Base-by-base conservation (phyloP, 2,797 vertebrate species). In the Betta splendens region DNA sequence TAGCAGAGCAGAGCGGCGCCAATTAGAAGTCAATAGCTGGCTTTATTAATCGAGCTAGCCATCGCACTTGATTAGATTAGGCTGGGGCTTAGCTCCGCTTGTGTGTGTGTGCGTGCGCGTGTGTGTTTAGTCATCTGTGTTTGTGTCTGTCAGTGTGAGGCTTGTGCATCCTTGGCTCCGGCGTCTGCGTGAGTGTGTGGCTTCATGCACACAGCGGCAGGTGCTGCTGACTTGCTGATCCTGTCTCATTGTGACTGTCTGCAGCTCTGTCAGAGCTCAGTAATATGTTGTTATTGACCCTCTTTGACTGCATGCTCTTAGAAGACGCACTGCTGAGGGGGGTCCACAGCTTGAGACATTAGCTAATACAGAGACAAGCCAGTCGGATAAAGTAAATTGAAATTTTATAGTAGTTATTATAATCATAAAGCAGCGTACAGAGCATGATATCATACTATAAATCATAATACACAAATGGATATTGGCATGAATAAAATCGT, bases 21-120 rank as follows among this genome's bases (percentile, higher is more conserved):
- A 93, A 93, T 93, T 92, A 93, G 89, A 90, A 92, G 92, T 93
- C 92, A 93, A 93, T 93, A 93, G 91, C 90, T 89, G 87, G 92
- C 91, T 92, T 93, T 93, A 93, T 93, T 93, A 93, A 93, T 93
- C 91, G 89, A 92, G 91, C 89, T 92, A 91, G 91, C 90, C 91
- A 91, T 93, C 89, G 79, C 89, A 92, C 87, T 92, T 91, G 90
- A 93, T 93, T 93, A 91, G 89, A 93, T 92, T 93, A 91, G 85
- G 84, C 85, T 62, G 77, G 68, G 73, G 49, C 71, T 79, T 81
- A 85, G 79, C 64, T 72, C 65, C 77, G 77, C 52, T 52, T 79
- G 71, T 77, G 72, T 68, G 74, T 69, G 39, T 53, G 59, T 64
- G 49, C 59, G 64, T 59, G 61, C 63, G 64, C 48, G 47, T 62